phyloP scores from a whole-genome alignment of 2,797 vertebrate species.

The Dryobates pubescens region DNA sequence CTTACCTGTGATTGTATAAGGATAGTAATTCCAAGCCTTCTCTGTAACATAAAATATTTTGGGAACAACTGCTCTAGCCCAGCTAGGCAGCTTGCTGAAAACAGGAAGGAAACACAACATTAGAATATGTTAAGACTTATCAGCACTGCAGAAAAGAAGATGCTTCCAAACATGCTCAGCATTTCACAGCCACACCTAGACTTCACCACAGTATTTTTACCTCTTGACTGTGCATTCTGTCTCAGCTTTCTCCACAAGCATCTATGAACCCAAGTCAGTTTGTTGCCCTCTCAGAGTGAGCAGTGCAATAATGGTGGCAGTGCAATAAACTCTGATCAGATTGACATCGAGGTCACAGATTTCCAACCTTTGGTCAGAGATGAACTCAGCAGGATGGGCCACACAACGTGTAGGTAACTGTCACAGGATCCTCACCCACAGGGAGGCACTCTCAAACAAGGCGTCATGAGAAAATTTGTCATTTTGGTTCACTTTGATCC shows the following conservation, averaged over 20 bases:
- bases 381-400: background rate
- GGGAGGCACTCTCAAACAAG: constrained; percentile 45
- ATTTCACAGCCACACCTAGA: background rate
- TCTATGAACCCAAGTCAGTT: accelerated
- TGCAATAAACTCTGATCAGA: background rate
- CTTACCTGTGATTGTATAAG: constrained; percentile 96
- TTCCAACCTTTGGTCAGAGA: background rate
- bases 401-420: accelerated
- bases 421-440: background rate
- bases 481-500: background rate
- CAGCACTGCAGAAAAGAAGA: background rate
- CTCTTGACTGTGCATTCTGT: background rate
- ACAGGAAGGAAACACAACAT: constrained; percentile 2
- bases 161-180: background rate
- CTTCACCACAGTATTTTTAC: background rate
- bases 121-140: background rate
- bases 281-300: background rate
- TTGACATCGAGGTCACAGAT: background rate
- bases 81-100: constrained; percentile 94
- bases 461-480: accelerated
- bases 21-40: constrained; percentile 99
- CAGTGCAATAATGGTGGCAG: accelerated
- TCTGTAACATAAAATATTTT: constrained; percentile 98
- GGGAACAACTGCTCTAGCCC: constrained; percentile 96
- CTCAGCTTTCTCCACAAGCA: background rate